Evolutionary conservation across 2,888 invertebrate genomes (phyloP).

Genomic region (Acanthosoma haemorrhoidale): DNA sequence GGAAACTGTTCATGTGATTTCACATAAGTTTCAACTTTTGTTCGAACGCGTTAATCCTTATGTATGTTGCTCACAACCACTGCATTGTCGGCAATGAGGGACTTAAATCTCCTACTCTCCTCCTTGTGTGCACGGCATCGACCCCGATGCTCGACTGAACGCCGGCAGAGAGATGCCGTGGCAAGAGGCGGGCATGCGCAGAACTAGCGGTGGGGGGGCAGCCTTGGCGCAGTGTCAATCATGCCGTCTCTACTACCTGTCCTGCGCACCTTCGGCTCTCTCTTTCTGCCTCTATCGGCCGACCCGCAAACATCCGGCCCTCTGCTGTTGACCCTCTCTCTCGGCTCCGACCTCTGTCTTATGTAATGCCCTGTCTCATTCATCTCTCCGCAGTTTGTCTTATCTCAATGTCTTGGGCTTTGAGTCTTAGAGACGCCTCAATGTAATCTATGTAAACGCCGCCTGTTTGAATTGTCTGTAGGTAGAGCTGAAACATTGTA

Average conservation of each 20-base stretch:
- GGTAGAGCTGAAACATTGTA: too few relatives aligned
- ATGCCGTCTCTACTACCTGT: not conserved
- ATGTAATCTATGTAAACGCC: too few relatives aligned
- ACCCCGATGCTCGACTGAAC: too few relatives aligned
- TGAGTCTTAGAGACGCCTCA: too few relatives aligned
- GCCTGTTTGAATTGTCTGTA: too few relatives aligned
- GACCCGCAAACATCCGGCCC: not conserved
- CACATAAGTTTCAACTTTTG: too few relatives aligned
- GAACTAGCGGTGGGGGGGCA: not conserved
- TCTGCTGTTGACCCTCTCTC: not conserved
- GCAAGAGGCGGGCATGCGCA: not conserved
- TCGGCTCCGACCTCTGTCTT: not conserved
- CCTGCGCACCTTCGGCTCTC: not conserved
- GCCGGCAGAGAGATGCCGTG: not conserved
- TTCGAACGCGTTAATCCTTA: too few relatives aligned
- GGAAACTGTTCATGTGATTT: too few relatives aligned
- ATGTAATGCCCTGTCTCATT: not conserved
- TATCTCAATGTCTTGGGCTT: too few relatives aligned
- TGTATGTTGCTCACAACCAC: too few relatives aligned
- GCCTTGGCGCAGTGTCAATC: not conserved
- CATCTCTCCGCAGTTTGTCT: not conserved
- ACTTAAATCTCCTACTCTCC: too few relatives aligned
- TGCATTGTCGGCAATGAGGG: too few relatives aligned
- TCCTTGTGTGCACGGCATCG: not conserved
- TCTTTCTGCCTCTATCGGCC: not conserved